These are phyloP conservation scores for Agrochola lota DNA, from an alignment of 2,888 invertebrate genomes.

Conservation along the genomic window DNA sequence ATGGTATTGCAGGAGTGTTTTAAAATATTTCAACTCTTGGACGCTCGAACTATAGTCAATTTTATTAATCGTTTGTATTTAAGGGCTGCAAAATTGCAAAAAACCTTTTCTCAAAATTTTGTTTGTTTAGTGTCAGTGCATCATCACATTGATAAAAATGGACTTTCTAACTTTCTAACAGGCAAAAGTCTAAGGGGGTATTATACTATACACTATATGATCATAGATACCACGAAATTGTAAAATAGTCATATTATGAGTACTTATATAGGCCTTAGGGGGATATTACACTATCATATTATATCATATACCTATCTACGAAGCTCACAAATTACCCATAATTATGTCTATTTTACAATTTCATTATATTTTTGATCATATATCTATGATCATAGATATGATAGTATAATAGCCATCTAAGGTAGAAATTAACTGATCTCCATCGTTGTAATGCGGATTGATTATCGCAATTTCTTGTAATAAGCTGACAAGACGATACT, in stretches of 20 bases:
- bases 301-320: no score
- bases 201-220: no score
- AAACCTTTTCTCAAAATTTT: neutral
- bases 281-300: no score
- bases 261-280: no score
- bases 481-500: neutral
- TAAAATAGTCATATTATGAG: no score
- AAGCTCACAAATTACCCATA: no score
- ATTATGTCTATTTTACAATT: no score
- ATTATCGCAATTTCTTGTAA: neutral
- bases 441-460: neutral
- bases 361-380: no score
- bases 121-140: neutral
- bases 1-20: slow-evolving; percentile 49
- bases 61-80: neutral
- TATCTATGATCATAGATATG: no score
- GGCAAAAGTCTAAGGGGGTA: neutral
- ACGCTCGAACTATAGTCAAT: neutral
- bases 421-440: neutral
- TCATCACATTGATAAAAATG: no score
- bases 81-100: neutral
- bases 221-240: no score
- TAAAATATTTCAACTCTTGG: slow-evolving; percentile 40
- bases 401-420: no score
- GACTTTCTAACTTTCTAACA: neutral